Conservation (phyloP, 2,797 vertebrate species). For the Acipenser ruthenus region DNA sequence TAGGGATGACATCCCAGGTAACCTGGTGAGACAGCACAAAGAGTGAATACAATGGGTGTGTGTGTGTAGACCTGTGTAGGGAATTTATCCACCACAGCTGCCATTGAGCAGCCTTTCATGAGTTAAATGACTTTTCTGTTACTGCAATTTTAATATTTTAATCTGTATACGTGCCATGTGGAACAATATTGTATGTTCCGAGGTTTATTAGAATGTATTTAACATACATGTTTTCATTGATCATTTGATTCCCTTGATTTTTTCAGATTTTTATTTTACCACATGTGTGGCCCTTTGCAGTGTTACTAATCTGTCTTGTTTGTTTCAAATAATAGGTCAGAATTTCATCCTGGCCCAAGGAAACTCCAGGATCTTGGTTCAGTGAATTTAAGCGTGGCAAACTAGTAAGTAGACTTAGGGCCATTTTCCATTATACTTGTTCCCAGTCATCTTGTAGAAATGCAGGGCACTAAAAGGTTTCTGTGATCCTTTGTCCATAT, state of each 20-base stretch:
- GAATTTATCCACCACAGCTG: too few species aligned
- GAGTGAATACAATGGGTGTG: background rate
- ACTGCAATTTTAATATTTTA: too few species aligned
- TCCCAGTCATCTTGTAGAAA: conserved; percentile 1
- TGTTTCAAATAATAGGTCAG: conserved; percentile 62
- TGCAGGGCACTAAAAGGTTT: conserved; percentile 9
- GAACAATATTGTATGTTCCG: too few species aligned
- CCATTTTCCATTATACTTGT: background rate
- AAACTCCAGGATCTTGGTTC: conserved; percentile 89
- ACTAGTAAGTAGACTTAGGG: conserved; percentile 67
- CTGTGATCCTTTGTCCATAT: conserved; percentile 1
- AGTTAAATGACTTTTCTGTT: too few species aligned
- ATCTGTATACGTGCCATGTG: too few species aligned
- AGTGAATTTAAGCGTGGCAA: conserved; percentile 98
- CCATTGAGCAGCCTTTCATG: too few species aligned
- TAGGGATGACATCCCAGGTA: too few species aligned
- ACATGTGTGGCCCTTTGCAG: background rate
- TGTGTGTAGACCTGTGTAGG: background rate
- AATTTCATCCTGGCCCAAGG: conserved; percentile 95
- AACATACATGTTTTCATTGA: too few species aligned
- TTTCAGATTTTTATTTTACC: too few species aligned
- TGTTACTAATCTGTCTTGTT: conserved; percentile 11
- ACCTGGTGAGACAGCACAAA: too few species aligned
- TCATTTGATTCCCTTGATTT: too few species aligned
- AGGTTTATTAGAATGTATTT: too few species aligned